Evolutionary conservation across 2,113 vertebrate species (phyloP).

Genomic region (Tichodroma muraria): DNA sequence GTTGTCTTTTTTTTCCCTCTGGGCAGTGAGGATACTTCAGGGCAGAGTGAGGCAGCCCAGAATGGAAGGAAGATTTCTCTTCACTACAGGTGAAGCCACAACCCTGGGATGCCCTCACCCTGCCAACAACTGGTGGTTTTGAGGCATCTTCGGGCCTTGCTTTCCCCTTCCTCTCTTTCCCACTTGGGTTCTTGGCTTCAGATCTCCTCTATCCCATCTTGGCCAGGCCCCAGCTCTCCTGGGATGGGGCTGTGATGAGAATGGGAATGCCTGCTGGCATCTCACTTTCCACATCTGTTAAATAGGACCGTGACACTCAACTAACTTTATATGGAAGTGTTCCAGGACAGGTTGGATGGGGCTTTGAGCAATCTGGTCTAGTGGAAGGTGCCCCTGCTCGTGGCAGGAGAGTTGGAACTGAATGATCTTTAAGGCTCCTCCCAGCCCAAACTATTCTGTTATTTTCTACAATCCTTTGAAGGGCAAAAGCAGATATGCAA

Average conservation of each 20-base stretch:
- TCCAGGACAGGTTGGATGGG: neutral
- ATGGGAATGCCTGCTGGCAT: neutral
- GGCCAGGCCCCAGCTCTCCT: neutral
- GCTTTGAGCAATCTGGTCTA: neutral
- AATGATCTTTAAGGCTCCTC: neutral
- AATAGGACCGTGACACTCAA: neutral
- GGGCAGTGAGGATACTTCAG: neutral
- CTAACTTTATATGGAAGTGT: neutral
- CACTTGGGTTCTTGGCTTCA: neutral
- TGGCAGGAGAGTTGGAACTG: neutral
- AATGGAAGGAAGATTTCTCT: neutral
- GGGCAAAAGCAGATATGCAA: neutral
- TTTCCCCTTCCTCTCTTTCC: neutral
- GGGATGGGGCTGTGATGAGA: neutral
- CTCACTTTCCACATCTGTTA: neutral
- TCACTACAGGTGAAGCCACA: neutral
- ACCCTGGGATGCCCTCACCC: neutral
- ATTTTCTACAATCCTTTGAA: neutral
- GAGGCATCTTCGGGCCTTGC: neutral
- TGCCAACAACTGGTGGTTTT: fast-evolving
- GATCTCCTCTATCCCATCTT: neutral
- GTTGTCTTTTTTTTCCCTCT: neutral
- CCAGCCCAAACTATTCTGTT: neutral
- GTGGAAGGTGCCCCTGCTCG: neutral
- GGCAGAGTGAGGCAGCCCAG: neutral